Conservation (phyloP, 2,888 invertebrate genomes). For the Pachycephus smyrnensis region DNA sequence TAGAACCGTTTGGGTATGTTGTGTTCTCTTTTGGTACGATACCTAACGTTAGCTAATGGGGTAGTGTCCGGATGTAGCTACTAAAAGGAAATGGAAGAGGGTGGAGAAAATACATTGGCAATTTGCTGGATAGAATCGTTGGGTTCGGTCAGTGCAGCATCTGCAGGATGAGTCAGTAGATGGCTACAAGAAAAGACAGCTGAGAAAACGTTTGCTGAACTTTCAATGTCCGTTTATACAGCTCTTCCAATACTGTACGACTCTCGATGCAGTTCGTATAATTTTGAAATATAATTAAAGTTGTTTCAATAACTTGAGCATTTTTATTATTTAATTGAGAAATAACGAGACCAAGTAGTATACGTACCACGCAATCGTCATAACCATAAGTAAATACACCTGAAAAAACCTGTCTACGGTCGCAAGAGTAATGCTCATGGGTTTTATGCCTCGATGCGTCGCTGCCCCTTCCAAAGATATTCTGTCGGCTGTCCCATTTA, state of each 20-base stretch:
- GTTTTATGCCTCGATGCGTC: not conserved
- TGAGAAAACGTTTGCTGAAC: not conserved
- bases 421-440: not conserved
- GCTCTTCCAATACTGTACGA: not conserved
- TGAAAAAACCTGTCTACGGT: not conserved
- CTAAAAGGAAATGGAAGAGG: not conserved
- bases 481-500: constrained; percentile 50
- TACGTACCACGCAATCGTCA: not conserved
- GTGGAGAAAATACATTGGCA: not conserved
- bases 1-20: constrained; percentile 59
- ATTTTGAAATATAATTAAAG: not conserved
- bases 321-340: not conserved
- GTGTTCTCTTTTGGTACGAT: not conserved
- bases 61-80: not conserved
- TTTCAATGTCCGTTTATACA: not conserved
- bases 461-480: not conserved
- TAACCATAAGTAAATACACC: not conserved
- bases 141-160: not conserved
- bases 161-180: not conserved
- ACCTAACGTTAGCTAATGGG: not conserved
- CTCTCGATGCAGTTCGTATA: not conserved
- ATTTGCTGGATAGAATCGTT: not conserved
- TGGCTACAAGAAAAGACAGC: not conserved
- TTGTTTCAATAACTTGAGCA: not conserved
- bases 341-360: not conserved